phyloP scores from a whole-genome alignment of 2,797 vertebrate species.

The Artibeus lituratus region DNA sequence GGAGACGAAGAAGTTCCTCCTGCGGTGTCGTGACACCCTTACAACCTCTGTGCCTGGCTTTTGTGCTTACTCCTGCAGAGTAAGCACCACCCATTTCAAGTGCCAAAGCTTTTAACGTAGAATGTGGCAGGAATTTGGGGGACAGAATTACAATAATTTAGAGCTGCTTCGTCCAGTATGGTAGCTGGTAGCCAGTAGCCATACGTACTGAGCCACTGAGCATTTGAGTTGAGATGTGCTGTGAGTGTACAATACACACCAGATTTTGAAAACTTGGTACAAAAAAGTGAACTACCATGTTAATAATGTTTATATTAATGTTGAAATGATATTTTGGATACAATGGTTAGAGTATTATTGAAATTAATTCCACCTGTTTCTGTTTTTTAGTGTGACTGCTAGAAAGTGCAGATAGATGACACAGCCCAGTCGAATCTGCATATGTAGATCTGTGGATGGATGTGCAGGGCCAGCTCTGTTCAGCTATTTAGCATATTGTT shows the following conservation, averaged over 20 bases:
- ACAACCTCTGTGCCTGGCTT: neutral
- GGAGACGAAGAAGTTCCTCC: neutral
- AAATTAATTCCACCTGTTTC: neutral
- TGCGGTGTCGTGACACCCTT: neutral
- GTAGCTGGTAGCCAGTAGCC: neutral
- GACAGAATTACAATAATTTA: neutral
- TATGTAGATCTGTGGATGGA: accelerated
- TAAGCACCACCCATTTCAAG: neutral
- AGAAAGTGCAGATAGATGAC: neutral
- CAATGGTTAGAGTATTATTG: neutral
- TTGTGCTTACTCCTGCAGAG: neutral
- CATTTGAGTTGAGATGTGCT: neutral
- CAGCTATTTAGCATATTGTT: neutral
- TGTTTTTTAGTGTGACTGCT: neutral
- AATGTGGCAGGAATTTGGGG: neutral
- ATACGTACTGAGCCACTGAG: neutral
- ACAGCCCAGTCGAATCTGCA: neutral
- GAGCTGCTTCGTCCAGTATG: neutral
- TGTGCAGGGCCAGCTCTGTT: neutral
- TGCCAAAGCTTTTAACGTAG: neutral
- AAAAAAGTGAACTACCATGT: neutral
- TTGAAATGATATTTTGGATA: neutral
- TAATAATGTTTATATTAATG: neutral
- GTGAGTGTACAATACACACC: neutral
- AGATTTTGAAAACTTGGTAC: neutral